Percentiles rank a stretch among this genome's conserved stretches.
phyloP scores from a whole-genome alignment of 2,888 invertebrate species.

The Chelonus formosanus region DNA sequence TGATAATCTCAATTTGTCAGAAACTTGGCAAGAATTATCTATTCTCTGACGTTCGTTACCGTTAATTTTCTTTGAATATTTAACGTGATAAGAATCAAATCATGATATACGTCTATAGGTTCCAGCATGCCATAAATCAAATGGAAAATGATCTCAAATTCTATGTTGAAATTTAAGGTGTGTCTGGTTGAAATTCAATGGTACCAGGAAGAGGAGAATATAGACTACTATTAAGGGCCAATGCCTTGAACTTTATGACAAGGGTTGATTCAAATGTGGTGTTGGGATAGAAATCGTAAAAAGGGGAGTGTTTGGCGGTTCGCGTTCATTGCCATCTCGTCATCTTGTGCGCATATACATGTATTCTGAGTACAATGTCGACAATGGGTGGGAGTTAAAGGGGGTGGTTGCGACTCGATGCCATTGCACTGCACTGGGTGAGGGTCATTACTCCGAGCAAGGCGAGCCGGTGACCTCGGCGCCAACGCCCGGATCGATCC shows the following conservation, averaged over 20 bases:
- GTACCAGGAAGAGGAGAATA: not conserved
- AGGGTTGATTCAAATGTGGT: slow-evolving; percentile 2
- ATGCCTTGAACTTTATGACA: slow-evolving; percentile 23
- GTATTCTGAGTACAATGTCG: slow-evolving; percentile 1
- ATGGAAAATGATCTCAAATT: too few species aligned
- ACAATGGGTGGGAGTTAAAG: slow-evolving; percentile 8
- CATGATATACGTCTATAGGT: not conserved
- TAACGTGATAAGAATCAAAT: not conserved
- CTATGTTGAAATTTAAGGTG: slow-evolving; percentile 2
- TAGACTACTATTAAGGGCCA: slow-evolving; percentile 7
- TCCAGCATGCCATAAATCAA: too few species aligned
- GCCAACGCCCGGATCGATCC: slow-evolving; percentile 65
- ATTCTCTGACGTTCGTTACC: not conserved
- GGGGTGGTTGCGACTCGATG: slow-evolving; percentile 49
- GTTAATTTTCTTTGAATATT: slow-evolving; percentile 8
- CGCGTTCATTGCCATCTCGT: slow-evolving; percentile 21
- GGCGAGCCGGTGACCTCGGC: slow-evolving; percentile 65
- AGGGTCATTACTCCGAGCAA: slow-evolving; percentile 65
- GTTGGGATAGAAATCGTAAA: slow-evolving; percentile 14
- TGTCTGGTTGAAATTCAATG: not conserved
- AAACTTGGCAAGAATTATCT: not conserved
- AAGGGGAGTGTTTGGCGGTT: not conserved
- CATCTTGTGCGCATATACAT: not conserved
- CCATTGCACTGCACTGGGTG: slow-evolving; percentile 66
- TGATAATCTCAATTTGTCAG: too few species aligned